These are phyloP conservation scores for Macrosiphum euphorbiae DNA, from an alignment of 2,888 invertebrate genomes.

Conservation along the genomic window DNA sequence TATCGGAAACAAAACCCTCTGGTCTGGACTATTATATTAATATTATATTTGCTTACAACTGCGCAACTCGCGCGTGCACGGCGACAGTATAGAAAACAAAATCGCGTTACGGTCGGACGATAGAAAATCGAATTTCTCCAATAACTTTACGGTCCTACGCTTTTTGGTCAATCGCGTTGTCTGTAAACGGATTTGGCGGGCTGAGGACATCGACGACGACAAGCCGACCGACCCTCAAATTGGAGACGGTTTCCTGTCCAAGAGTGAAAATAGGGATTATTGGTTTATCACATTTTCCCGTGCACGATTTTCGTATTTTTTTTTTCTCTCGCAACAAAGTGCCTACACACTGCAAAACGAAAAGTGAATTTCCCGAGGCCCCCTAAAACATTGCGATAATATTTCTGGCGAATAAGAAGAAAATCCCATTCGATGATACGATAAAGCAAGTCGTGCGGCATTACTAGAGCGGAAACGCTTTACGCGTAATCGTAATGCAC, in stretches of 20 bases:
- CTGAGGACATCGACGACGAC: conserved; percentile 36
- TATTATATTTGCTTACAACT: conserved; percentile 22
- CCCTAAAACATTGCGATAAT: conserved; percentile 8
- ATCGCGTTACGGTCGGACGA: conserved; percentile 56
- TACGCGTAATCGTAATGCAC: background rate
- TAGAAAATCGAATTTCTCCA: conserved; percentile 56
- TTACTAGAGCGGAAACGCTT: background rate
- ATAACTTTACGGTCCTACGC: conserved; percentile 63
- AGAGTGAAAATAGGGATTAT: conserved; percentile 62
- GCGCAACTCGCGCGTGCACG: background rate
- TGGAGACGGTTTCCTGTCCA: conserved; percentile 57
- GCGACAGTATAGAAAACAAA: conserved; percentile 45
- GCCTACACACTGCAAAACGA: conserved; percentile 36
- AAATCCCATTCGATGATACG: background rate
- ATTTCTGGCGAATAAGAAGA: background rate
- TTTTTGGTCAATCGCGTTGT: conserved; percentile 60
- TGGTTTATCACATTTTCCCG: conserved; percentile 57
- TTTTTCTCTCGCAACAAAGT: conserved; percentile 37
- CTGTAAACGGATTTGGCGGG: conserved; percentile 61
- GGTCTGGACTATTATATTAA: background rate
- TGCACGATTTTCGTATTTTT: background rate
- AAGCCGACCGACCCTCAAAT: conserved; percentile 49
- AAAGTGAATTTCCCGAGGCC: conserved; percentile 54
- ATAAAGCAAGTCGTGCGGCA: background rate
- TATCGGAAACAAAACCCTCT: background rate